phyloP scores from a whole-genome alignment of 2,797 vertebrate genomes.

The Staurois parvus region DNA sequence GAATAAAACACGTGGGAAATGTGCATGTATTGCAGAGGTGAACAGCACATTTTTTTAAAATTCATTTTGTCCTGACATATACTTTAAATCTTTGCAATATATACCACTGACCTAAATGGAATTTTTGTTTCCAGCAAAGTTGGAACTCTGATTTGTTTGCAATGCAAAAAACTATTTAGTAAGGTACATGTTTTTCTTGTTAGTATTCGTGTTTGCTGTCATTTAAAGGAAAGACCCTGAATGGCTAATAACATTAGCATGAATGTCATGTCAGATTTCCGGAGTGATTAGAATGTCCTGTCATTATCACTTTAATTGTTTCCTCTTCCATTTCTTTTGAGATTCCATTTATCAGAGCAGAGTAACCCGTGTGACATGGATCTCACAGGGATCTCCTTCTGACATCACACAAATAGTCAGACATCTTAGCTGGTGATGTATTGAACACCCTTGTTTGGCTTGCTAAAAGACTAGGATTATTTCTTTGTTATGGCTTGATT shows the following conservation, averaged over 20 bases:
- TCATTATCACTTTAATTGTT: slow-evolving; percentile 43
- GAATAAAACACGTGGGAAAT: too few species aligned
- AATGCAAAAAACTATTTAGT: too few species aligned
- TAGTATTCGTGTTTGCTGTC: not conserved
- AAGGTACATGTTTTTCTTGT: too few species aligned
- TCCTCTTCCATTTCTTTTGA: slow-evolving; percentile 31
- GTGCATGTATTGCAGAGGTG: too few species aligned
- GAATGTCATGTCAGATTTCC: slow-evolving; percentile 12
- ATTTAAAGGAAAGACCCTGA: not conserved
- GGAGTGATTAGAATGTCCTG: slow-evolving; percentile 16
- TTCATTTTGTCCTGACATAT: too few species aligned
- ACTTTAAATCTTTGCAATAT: too few species aligned
- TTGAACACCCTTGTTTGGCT: not conserved
- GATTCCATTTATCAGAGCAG: slow-evolving; percentile 4
- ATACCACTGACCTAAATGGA: too few species aligned
- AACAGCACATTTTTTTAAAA: too few species aligned
- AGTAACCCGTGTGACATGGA: not conserved
- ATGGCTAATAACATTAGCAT: not conserved
- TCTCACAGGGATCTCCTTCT: not conserved
- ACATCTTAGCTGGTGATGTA: not conserved
- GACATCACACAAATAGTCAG: slow-evolving; percentile 6
- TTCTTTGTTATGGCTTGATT: not conserved
- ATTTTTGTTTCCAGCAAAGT: too few species aligned
- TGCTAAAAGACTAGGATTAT: not conserved
- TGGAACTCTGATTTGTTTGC: too few species aligned